These are phyloP conservation scores for Bemisia tabaci DNA, from an alignment of 1,140 invertebrate genomes.

Conservation along the genomic window DNA sequence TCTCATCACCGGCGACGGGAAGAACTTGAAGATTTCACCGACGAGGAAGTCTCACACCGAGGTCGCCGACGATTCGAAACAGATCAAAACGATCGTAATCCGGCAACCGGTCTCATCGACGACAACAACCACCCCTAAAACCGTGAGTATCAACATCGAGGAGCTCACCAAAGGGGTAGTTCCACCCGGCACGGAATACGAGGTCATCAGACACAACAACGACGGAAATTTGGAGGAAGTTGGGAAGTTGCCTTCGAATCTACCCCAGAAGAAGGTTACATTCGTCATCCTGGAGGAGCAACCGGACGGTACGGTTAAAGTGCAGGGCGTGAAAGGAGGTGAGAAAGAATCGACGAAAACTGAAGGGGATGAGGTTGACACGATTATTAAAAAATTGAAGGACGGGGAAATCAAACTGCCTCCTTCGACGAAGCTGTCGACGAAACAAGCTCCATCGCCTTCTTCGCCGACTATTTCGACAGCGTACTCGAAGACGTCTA, in stretches of 20 bases:
- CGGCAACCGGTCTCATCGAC: slow-evolving; percentile 26
- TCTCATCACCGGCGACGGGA: slow-evolving; percentile 4
- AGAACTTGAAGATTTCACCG: slow-evolving; percentile 4
- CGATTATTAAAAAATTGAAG: slow-evolving; percentile 63
- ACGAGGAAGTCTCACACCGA: slow-evolving; percentile 4
- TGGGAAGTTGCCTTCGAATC: slow-evolving; percentile 40
- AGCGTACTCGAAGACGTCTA: not conserved
- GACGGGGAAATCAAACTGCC: slow-evolving; percentile 66
- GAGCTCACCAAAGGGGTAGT: slow-evolving; percentile 60
- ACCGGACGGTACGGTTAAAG: slow-evolving; percentile 64
- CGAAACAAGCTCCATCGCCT: slow-evolving; percentile 12
- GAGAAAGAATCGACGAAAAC: slow-evolving; percentile 53
- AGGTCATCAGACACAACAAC: slow-evolving; percentile 55
- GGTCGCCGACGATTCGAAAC: slow-evolving; percentile 9
- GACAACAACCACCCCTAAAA: slow-evolving; percentile 31
- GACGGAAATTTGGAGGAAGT: slow-evolving; percentile 52
- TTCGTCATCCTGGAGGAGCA: slow-evolving; percentile 75
- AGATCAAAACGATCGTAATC: slow-evolving; percentile 21
- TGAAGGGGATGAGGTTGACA: slow-evolving; percentile 52
- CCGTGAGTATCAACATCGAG: slow-evolving; percentile 43
- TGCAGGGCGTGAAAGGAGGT: slow-evolving; percentile 59
- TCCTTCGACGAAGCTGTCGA: slow-evolving; percentile 33
- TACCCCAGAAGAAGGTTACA: slow-evolving; percentile 66
- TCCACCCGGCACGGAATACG: slow-evolving; percentile 58
- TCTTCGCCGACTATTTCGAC: not conserved